Evolutionary conservation across 1,140 invertebrate species (phyloP).

Genomic region (Monochamus saltuarius): DNA sequence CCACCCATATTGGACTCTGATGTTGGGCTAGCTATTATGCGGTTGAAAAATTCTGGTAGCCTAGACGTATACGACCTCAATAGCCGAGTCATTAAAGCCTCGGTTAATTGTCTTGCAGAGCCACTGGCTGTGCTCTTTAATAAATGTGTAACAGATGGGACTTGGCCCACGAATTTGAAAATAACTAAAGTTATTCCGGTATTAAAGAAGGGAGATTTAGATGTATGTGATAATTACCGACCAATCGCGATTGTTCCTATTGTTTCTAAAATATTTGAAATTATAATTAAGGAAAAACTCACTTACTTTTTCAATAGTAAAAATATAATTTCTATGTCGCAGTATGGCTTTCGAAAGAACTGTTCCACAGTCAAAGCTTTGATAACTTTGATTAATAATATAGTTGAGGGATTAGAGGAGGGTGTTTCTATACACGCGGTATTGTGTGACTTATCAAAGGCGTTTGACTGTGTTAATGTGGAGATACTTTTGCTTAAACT

Average conservation of each 20-base stretch:
- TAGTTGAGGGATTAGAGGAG: no score
- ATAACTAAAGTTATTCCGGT: conserved; percentile 7
- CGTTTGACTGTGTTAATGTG: no score
- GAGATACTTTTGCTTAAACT: no score
- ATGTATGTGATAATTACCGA: no score
- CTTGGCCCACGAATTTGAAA: conserved; percentile 2
- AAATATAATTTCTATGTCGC: no score
- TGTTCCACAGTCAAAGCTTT: no score
- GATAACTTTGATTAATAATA: no score
- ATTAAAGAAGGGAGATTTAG: conserved; percentile 17
- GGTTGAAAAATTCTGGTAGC: conserved; percentile 3
- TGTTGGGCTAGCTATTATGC: background rate
- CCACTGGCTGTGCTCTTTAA: conserved; percentile 15
- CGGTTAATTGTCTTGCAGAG: conserved; percentile 4
- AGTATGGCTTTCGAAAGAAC: no score
- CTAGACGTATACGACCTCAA: background rate
- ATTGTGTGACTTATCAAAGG: no score
- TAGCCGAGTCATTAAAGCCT: background rate
- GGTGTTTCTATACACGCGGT: no score
- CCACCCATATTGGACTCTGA: background rate
- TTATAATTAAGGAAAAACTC: background rate
- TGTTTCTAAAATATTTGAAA: conserved; percentile 3
- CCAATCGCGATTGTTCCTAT: conserved; percentile 1
- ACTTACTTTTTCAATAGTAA: no score
- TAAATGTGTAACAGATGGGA: conserved; percentile 4